Evolutionary conservation across 2,888 invertebrate genomes (phyloP), one percentile per base, ranked within the genome.

Genomic region (Aphrophora alni): DNA sequence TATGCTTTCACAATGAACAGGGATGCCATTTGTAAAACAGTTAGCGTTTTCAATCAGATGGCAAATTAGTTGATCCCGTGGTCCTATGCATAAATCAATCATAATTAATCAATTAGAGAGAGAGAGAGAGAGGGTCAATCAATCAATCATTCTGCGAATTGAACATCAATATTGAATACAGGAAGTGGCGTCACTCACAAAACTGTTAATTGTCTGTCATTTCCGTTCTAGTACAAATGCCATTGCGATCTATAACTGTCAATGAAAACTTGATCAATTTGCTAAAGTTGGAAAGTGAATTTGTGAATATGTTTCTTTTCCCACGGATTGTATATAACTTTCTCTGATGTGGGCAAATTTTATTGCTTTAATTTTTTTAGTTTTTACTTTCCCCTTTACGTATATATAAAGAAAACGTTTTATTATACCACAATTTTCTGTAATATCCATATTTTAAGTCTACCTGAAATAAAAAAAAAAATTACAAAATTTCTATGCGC

Each of bases 61-160:
- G 44, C 75, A 78, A 75, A 81, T 78, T 78, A 75, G 81, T 44
- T 24, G 25, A 25, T 51, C 75, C 25, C 78, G 78, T 21, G 59
- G 59, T 59, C 59, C 59, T 70, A 77, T 77, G 77, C 77, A 81
- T 81, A 81, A 81, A 81, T 81, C 78, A 78, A 81, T 81, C 81
- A 78, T 81, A 78, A 81, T 81, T 81, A 81, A 81, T 81, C 78
- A 78, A 81, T 78, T 78, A 78, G 38, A 3, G 21, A 21, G 59
- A 21, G 21, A 21, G 25, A n/a, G 25, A n/a, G 25, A 59, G 28
- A 12, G 69, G 70, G 28, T 77, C 77, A 75, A 78, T 71, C 81
- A 75, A 81, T 81, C 81, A 81, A 81, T 81, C 81, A 81, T 72
- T 28, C 27, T 24, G 25, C 25, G 24, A 70, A 77, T 21, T 38